Base-by-base conservation (phyloP, 2,113 vertebrate species). In the Octodon degus region DNA sequence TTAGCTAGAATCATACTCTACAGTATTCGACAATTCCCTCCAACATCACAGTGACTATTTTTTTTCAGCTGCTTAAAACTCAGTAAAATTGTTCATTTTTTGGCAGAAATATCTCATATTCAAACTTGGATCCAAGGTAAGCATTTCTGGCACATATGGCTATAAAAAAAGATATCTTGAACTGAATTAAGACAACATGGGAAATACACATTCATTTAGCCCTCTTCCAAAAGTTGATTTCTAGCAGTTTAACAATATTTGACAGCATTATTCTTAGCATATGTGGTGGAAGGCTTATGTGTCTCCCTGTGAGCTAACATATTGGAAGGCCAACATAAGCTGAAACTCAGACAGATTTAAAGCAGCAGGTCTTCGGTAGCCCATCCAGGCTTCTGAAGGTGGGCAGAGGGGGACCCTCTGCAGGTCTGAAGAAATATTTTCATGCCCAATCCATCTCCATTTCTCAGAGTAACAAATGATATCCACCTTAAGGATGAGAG, bases 41-140 rank as follows among this genome's bases (percentile, higher is more conserved):
- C 94, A 91, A 86, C 88, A 93, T 70, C 90, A 40, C 77, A 94
- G 92, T 89, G 88, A 86, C 79, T 92, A 40, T 93, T 85, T 81
- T 91, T 96, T 92, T 89, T 19, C 95, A 94, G 43, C 62, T 96
- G 77, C 86, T 95, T 95, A 92, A 96, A 97, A 93, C 82, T 96
- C 90, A 87, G 90, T 97, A 90, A 94, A 96, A 95, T 60, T 94
- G 83, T 91, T 97, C 96, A 79, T 94, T 97, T 60, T 95, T 95
- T 93, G 92, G 92, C 96, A 97, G 96, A 96, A 97, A 82, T 93
- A 92, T 79, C 90, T 97, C 88, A 63, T 80, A 89, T 94, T 96
- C 85, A 95, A 97, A 93, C 95, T 97, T 94, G 86, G 96, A 93
- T 95, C 88, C 96, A 97, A 96, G 95, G 96, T 97, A 96, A 97